Evolutionary conservation across 2,888 invertebrate genomes (phyloP), one percentile per base, ranked within the genome.

Genomic region (Hermodice carunculata): DNA sequence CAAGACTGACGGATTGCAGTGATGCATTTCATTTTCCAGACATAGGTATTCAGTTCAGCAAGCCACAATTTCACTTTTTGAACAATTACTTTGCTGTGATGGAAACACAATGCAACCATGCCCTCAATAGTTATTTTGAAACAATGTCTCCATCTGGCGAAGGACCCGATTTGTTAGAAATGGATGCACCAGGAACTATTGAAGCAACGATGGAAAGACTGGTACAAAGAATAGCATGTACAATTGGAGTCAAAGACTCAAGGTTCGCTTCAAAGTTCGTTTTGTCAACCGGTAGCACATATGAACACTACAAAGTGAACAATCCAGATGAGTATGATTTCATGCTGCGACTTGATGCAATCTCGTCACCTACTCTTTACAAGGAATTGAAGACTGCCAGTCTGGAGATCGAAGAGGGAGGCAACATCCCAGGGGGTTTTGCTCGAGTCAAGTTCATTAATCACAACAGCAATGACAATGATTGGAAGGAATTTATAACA

Each of bases 221-320:
- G 5, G 49, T 49, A 5, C 49, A 49, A n/a, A 24, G 49, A 28
- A 17, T 49, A 3, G 28, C n/a, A 5, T 28, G 28, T 5, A 28
- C 17, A 19, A 29, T 49, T 5, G 49, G 49, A 5, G 28, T 22
- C 5, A 8, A 28, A 24, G 49, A 49, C 28, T 17, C 19, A 11
- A 17, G 49, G 4, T 49, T 49, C n/a, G 26, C 11, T 8, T 49
- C 49, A 4, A 49, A 49, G 49, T 49, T 28, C 26, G 28, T 49
- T 29, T n/a, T 49, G 17, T 49, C 49, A 5, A 49, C 49, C 28
- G 49, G 49, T n/a, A 49, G 49, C 28, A 49, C 49, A 8, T 49
- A 49, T 28, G 49, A 49, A 29, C 49, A 49, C 26, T 49, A 49
- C n/a, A 49, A 49, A n/a, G 28, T 49, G 28, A 49, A 49, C n/a